These are phyloP conservation scores for Morpho deidamia DNA, from an alignment of 2,888 invertebrate species.

Conservation along the genomic window DNA sequence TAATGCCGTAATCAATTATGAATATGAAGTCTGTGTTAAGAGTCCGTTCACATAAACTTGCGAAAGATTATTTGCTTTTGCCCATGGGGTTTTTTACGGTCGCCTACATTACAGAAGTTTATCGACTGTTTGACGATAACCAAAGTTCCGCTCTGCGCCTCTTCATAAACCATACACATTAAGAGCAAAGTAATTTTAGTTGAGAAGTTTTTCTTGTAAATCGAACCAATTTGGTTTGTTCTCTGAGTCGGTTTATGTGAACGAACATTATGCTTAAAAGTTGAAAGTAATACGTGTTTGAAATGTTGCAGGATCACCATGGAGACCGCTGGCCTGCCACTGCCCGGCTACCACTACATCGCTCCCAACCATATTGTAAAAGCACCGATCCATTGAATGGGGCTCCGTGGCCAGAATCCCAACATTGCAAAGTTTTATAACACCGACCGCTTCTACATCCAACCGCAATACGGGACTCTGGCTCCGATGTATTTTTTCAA, in stretches of 20 bases:
- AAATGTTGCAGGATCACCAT: slow-evolving; percentile 91
- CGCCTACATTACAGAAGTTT: too few species aligned
- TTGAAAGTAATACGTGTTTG: slow-evolving; percentile 3
- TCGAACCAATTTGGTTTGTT: too few species aligned
- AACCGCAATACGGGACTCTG: slow-evolving; percentile 56
- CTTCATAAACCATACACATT: too few species aligned
- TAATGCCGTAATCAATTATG: background rate
- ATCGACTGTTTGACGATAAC: too few species aligned
- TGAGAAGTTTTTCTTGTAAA: too few species aligned
- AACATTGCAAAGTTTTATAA: slow-evolving; percentile 41
- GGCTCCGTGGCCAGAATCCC: slow-evolving; percentile 56
- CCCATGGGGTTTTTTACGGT: too few species aligned
- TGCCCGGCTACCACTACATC: slow-evolving; percentile 95
- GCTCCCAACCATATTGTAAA: slow-evolving; percentile 95
- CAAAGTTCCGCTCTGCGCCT: too few species aligned
- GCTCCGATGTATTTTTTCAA: slow-evolving; percentile 66
- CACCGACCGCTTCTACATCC: slow-evolving; percentile 39
- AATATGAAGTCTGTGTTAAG: background rate
- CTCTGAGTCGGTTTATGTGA: too few species aligned
- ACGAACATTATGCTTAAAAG: too few species aligned
- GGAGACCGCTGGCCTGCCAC: slow-evolving; percentile 95
- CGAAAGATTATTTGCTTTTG: too few species aligned
- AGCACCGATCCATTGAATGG: slow-evolving; percentile 91
- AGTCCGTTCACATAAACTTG: background rate
- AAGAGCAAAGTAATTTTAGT: too few species aligned